These are phyloP conservation scores for Rhea americana DNA, from an alignment of 2,113 vertebrate genomes.

Conservation along the genomic window DNA sequence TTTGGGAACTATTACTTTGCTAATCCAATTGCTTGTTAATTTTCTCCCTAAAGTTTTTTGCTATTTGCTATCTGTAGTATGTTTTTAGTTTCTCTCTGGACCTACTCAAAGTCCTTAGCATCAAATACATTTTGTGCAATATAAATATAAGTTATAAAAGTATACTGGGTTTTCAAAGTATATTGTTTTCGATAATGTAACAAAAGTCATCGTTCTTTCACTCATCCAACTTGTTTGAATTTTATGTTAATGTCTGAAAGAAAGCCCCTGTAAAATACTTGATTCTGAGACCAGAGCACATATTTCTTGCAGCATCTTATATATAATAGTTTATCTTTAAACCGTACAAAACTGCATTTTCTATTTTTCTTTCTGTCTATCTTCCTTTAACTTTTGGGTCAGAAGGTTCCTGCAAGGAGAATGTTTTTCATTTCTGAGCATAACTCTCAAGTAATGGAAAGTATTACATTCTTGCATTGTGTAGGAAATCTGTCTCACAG, in stretches of 20 bases:
- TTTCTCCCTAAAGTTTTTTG: background rate
- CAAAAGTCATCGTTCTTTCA: background rate
- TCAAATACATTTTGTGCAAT: background rate
- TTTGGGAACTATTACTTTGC: background rate
- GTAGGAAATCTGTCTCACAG: conserved; percentile 31
- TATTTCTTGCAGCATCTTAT: background rate
- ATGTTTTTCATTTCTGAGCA: background rate
- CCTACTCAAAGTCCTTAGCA: background rate
- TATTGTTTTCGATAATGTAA: background rate
- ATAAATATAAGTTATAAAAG: background rate
- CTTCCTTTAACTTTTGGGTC: background rate
- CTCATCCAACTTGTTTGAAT: background rate
- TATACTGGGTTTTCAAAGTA: background rate
- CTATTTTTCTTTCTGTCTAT: background rate
- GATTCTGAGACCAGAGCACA: background rate
- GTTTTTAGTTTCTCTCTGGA: background rate
- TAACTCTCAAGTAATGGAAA: background rate
- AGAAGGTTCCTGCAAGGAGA: background rate
- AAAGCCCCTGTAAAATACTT: background rate
- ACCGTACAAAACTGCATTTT: background rate
- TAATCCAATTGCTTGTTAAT: background rate
- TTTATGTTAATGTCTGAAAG: background rate
- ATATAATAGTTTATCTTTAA: background rate
- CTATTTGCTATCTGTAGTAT: background rate
- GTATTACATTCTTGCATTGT: background rate